A percentile compares a stretch with the other conserved stretches of the same genome.
These are phyloP conservation scores for Labroides dimidiatus DNA, from an alignment of 2,797 vertebrate genomes.

Conservation along the genomic window DNA sequence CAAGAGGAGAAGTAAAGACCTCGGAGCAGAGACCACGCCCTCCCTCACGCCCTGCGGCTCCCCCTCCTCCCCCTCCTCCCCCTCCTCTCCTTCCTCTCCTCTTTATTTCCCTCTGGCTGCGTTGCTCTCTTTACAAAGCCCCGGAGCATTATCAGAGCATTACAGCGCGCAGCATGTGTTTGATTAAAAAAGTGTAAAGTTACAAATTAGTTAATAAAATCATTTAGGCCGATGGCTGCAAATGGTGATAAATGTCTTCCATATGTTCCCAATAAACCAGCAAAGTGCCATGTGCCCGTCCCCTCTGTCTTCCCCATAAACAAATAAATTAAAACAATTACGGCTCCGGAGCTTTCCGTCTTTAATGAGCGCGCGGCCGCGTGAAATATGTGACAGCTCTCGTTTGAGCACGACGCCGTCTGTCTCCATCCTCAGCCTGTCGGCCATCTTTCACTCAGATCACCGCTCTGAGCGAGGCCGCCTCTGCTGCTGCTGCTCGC, in stretches of 20 bases:
- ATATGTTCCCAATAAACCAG: slow-evolving; percentile 85
- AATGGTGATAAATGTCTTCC: slow-evolving; percentile 85
- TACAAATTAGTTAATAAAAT: slow-evolving; percentile 85
- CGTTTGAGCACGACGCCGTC: slow-evolving; percentile 74
- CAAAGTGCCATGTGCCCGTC: slow-evolving; percentile 81
- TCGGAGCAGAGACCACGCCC: slow-evolving; percentile 32
- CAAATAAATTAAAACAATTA: slow-evolving; percentile 90
- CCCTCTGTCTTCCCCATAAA: slow-evolving; percentile 83
- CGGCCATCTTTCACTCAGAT: slow-evolving; percentile 69
- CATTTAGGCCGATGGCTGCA: slow-evolving; percentile 81
- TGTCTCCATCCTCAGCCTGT: slow-evolving; percentile 69
- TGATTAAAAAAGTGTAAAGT: slow-evolving; percentile 85
- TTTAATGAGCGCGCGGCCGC: slow-evolving; percentile 69
- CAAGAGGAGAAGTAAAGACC: slow-evolving; percentile 62
- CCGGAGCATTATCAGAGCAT: slow-evolving; percentile 82
- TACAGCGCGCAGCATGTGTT: slow-evolving; percentile 82
- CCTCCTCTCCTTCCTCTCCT: slow-evolving; percentile 47
- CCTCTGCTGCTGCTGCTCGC: too few relatives aligned
- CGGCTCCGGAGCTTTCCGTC: slow-evolving; percentile 67
- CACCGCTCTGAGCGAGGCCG: background rate
- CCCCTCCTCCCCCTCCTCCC: background rate
- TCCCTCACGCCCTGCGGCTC: slow-evolving; percentile 34
- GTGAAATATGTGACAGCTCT: slow-evolving; percentile 79
- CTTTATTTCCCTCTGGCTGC: slow-evolving; percentile 82
- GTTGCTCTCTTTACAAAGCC: slow-evolving; percentile 81